These are phyloP conservation scores for Aradus depressus DNA, from an alignment of 2,888 invertebrate genomes.

Conservation along the genomic window DNA sequence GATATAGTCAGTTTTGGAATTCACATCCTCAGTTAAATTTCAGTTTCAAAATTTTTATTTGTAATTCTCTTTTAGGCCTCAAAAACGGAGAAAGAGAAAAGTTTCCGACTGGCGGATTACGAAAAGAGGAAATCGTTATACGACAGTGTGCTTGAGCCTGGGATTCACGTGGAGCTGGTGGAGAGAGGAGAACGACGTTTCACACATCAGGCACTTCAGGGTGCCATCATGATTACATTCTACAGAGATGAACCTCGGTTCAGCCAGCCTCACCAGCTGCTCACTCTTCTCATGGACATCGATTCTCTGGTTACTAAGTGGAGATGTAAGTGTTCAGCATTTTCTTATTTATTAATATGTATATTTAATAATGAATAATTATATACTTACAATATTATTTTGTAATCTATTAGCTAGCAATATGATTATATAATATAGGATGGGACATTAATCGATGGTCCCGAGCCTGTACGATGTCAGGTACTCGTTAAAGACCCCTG, in stretches of 20 bases:
- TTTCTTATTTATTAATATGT: too few relatives aligned
- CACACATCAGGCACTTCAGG: conserved; percentile 84
- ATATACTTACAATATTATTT: too few relatives aligned
- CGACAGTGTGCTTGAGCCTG: conserved; percentile 77
- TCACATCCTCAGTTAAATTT: not conserved
- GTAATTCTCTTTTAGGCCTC: conserved; percentile 42
- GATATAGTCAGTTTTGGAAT: too few relatives aligned
- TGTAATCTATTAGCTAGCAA: too few relatives aligned
- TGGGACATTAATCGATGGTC: too few relatives aligned
- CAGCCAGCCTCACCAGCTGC: conserved; percentile 92
- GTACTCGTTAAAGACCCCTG: too few relatives aligned
- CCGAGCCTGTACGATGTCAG: too few relatives aligned
- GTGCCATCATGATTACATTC: conserved; percentile 95
- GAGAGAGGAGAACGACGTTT: conserved; percentile 80
- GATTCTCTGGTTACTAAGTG: conserved; percentile 97
- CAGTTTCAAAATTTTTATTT: not conserved
- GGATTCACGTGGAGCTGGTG: conserved; percentile 70
- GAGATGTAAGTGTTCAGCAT: conserved; percentile 95
- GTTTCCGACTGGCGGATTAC: conserved; percentile 58
- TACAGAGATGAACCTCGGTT: conserved; percentile 95
- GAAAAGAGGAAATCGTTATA: conserved; percentile 74
- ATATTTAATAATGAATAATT: too few relatives aligned
- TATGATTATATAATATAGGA: too few relatives aligned
- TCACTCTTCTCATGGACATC: conserved; percentile 92
- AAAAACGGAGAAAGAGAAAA: conserved; percentile 48